A percentile compares a stretch with the other conserved stretches of the same genome.
These are phyloP conservation scores for Hyposmocoma kahamanoa DNA, from an alignment of 1,140 invertebrate genomes.

Conservation along the genomic window DNA sequence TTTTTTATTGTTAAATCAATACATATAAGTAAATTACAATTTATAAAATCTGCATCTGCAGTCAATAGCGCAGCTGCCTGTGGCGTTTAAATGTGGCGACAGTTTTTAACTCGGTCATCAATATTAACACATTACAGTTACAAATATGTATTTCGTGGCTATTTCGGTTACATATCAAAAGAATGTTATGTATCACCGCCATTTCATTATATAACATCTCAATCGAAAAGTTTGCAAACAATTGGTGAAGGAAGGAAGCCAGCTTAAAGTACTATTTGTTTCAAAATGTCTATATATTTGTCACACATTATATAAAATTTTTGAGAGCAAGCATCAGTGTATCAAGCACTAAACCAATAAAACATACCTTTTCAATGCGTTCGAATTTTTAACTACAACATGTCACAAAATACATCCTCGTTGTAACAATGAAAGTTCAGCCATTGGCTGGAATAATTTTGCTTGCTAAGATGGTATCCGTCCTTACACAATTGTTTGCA, in stretches of 20 bases:
- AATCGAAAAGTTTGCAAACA: conserved; percentile 82
- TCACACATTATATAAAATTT: conserved; percentile 37
- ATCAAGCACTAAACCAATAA: conserved; percentile 62
- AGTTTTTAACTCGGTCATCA: too few relatives aligned
- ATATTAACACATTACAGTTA: too few relatives aligned
- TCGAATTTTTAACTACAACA: conserved; percentile 67
- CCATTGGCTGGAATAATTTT: conserved; percentile 32
- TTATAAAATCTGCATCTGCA: too few relatives aligned
- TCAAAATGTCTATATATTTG: conserved; percentile 32
- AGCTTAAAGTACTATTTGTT: conserved; percentile 73
- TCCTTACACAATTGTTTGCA: conserved; percentile 76
- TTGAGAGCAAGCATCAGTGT: conserved; percentile 54
- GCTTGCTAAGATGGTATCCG: conserved; percentile 67
- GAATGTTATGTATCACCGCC: too few relatives aligned
- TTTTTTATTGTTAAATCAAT: too few relatives aligned
- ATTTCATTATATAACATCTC: too few relatives aligned
- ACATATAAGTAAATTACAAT: too few relatives aligned
- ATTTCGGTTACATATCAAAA: too few relatives aligned
- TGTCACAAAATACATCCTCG: conserved; percentile 58
- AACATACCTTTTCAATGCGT: conserved; percentile 63
- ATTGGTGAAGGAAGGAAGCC: conserved; percentile 91
- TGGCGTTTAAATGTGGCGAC: too few relatives aligned
- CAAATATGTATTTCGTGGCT: too few relatives aligned
- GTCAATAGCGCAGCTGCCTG: too few relatives aligned
- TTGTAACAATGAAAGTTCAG: conserved; percentile 29